A percentile compares a stretch with the other conserved stretches of the same genome.
Conservation (phyloP, 2,113 vertebrate species). For the Coturnix japonica region DNA sequence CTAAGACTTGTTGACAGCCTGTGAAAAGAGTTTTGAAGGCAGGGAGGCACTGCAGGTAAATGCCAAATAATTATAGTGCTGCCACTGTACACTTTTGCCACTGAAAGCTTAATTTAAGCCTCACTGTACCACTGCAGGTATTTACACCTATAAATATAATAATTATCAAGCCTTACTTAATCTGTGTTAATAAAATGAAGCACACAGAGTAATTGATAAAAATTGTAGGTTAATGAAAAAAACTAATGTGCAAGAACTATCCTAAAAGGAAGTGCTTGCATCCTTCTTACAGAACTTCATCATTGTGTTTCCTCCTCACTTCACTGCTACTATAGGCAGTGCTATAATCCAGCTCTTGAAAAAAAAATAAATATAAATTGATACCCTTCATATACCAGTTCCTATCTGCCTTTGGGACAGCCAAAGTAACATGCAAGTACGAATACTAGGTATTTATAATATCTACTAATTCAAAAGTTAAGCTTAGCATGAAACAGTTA, state of each 20-base stretch:
- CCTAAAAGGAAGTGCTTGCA: background rate
- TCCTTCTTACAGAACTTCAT: background rate
- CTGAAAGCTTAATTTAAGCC: background rate
- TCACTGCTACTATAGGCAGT: background rate
- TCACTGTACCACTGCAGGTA: background rate
- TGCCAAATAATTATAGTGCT: background rate
- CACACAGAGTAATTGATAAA: background rate
- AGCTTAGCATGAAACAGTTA: background rate
- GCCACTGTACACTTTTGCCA: background rate
- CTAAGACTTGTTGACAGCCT: conserved; percentile 31
- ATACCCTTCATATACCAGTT: background rate
- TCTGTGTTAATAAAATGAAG: background rate
- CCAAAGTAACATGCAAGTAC: background rate
- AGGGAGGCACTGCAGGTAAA: background rate
- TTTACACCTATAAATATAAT: background rate
- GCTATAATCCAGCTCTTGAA: background rate
- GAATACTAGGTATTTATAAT: background rate
- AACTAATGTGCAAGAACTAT: background rate
- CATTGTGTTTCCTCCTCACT: background rate
- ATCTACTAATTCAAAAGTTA: background rate
- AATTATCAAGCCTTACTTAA: background rate
- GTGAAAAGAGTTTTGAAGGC: conserved; percentile 13
- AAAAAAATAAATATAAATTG: background rate
- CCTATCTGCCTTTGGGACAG: background rate
- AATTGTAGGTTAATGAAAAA: background rate